Evolutionary conservation across 1,140 invertebrate genomes (phyloP).

Genomic region (Hypothenemus hampei): DNA sequence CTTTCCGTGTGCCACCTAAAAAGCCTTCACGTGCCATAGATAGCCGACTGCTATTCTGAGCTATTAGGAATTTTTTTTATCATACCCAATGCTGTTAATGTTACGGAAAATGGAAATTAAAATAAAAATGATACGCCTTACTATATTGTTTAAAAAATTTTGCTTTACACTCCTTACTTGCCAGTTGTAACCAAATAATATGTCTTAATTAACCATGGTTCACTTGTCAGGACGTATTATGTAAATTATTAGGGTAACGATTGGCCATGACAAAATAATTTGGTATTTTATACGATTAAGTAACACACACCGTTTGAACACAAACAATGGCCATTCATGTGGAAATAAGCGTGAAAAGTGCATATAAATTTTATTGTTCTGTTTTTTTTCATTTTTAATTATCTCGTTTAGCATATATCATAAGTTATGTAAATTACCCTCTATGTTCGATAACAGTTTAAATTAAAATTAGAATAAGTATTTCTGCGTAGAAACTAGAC

Average conservation of each 20-base stretch:
- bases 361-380: slow-evolving; percentile 10
- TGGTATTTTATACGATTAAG: slow-evolving; percentile 14
- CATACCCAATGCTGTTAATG: too few species aligned
- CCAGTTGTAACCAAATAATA: too few species aligned
- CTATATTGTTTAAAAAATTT: too few species aligned
- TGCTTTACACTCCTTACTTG: too few species aligned
- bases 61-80: too few species aligned
- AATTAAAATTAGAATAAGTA: not conserved
- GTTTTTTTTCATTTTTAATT: slow-evolving; percentile 1
- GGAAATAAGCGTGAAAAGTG: slow-evolving; percentile 10
- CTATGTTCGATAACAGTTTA: not conserved
- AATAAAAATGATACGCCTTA: too few species aligned
- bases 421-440: slow-evolving; percentile 2
- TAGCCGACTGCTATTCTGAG: too few species aligned
- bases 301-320: slow-evolving; percentile 5
- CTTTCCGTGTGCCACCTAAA: too few species aligned
- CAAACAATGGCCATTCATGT: slow-evolving; percentile 8
- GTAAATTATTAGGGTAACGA: slow-evolving; percentile 5
- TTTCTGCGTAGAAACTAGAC: not conserved
- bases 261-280: slow-evolving; percentile 1
- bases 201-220: slow-evolving; percentile 10
- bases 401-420: not conserved
- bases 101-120: too few species aligned
- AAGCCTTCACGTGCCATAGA: too few species aligned
- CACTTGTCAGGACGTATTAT: slow-evolving; percentile 13